A percentile compares a stretch with the other conserved stretches of the same genome.
phyloP scores from a whole-genome alignment of 2,888 invertebrate genomes.

The Eilema griseolum region DNA sequence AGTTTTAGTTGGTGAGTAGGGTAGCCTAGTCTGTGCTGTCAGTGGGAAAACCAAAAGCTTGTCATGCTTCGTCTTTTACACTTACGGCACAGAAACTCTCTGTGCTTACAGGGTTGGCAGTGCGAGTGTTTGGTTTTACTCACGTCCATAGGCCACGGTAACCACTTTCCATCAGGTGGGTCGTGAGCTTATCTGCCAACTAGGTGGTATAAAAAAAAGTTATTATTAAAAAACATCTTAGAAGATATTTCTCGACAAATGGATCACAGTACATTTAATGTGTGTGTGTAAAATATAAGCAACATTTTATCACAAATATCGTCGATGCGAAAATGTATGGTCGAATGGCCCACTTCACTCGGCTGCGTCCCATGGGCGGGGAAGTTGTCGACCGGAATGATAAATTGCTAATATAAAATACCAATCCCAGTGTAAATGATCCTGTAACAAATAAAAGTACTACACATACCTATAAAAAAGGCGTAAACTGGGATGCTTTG shows the following conservation, averaged over 20 bases:
- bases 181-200: too few relatives aligned
- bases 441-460: conserved; percentile 33
- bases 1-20: too few relatives aligned
- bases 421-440: conserved; percentile 43
- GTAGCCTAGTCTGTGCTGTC: too few relatives aligned
- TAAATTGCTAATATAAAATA: conserved; percentile 55
- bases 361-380: conserved; percentile 42
- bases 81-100: too few relatives aligned
- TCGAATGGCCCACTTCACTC: conserved; percentile 44
- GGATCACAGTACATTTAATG: conserved; percentile 31
- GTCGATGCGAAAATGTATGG: conserved; percentile 40
- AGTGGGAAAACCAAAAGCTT: too few relatives aligned
- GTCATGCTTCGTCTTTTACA: too few relatives aligned
- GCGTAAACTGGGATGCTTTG: background rate
- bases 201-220: too few relatives aligned
- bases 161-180: too few relatives aligned
- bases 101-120: too few relatives aligned
- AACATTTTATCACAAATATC: conserved; percentile 45
- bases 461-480: background rate
- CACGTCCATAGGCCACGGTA: too few relatives aligned
- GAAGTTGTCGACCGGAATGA: conserved; percentile 51
- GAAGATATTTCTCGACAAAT: conserved; percentile 26
- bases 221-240: conserved; percentile 4
- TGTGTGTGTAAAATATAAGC: conserved; percentile 35
- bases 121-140: too few relatives aligned